These are phyloP conservation scores for Drosophila paranaensis DNA, from an alignment of 2,888 invertebrate species.

Conservation along the genomic window DNA sequence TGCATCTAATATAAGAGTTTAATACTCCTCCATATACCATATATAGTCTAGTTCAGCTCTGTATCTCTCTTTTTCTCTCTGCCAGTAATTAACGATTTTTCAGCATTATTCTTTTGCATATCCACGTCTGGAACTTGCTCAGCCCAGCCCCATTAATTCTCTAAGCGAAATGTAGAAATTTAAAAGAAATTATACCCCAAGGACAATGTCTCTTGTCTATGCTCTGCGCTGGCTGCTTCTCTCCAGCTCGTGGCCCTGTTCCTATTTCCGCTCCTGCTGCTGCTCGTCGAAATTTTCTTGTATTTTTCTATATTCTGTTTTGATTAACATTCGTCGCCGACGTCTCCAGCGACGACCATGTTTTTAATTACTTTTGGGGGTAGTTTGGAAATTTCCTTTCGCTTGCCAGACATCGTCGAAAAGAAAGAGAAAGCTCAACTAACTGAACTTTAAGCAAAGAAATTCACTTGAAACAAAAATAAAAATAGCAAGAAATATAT, in stretches of 20 bases:
- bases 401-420: constrained; percentile 21
- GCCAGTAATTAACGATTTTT: constrained; percentile 23
- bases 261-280: constrained; percentile 8
- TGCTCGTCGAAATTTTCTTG: constrained; percentile 44
- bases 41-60: not conserved
- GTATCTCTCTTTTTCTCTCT: not conserved
- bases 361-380: constrained; percentile 80
- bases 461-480: constrained; percentile 8
- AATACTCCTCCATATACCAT: not conserved
- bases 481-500: not conserved
- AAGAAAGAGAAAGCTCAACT: constrained; percentile 51
- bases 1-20: not conserved
- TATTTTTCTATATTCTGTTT: constrained; percentile 72
- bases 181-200: constrained; percentile 81
- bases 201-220: constrained; percentile 61
- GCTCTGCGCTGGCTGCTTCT: constrained; percentile 5
- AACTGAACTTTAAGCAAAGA: constrained; percentile 37
- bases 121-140: constrained; percentile 20
- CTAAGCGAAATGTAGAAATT: constrained; percentile 63
- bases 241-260: not conserved
- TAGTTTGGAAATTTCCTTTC: constrained; percentile 64
- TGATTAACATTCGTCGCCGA: constrained; percentile 75
- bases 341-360: constrained; percentile 65
- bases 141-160: constrained; percentile 19
- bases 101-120: constrained; percentile 16